Evolutionary conservation across 2,113 vertebrate genomes (phyloP).

Genomic region (Saguinus imperator): DNA sequence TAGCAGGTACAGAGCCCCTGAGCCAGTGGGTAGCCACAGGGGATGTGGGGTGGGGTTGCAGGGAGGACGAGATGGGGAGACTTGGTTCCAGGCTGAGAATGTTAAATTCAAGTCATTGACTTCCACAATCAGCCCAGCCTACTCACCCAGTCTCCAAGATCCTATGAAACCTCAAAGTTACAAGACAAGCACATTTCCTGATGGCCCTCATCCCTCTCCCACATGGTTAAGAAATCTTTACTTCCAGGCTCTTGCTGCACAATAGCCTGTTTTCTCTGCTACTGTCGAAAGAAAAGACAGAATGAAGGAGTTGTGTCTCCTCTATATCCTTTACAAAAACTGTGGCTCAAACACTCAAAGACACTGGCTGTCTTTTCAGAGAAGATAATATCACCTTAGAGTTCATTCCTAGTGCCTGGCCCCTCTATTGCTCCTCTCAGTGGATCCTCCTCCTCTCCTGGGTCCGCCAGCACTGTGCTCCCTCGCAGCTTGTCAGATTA

Average conservation of each 20-base stretch:
- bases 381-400: neutral
- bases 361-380: neutral
- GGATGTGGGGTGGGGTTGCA: neutral
- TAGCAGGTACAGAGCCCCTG: neutral
- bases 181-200: neutral
- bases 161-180: neutral
- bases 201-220: neutral
- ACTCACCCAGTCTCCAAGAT: neutral
- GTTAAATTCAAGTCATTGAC: neutral
- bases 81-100: neutral
- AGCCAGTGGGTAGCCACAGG: neutral
- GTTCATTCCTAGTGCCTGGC: neutral
- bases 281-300: neutral
- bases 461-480: neutral
- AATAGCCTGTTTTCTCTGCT: neutral
- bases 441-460: neutral
- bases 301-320: neutral
- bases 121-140: neutral
- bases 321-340: neutral
- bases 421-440: neutral
- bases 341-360: neutral
- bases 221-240: neutral
- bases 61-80: neutral
- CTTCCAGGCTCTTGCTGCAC: neutral
- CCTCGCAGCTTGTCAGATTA: too few species aligned